These are phyloP conservation scores for Phengaris arion DNA, from an alignment of 2,888 invertebrate genomes.

Conservation along the genomic window DNA sequence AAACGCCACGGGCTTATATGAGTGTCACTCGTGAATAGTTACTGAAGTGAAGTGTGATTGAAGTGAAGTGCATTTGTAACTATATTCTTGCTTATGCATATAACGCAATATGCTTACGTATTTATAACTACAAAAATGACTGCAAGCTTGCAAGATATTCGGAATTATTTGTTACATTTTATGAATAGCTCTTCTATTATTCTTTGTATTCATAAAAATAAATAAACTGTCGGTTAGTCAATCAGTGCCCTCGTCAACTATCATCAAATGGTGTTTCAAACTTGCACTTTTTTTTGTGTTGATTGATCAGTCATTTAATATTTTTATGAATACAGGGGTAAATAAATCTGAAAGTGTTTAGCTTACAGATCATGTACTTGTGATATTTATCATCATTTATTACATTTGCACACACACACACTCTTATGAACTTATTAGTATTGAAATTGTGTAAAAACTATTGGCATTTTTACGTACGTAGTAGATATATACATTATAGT, in stretches of 20 bases:
- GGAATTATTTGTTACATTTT: neutral
- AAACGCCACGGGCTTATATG: conserved; percentile 93
- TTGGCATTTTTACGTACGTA: neutral
- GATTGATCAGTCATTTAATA: neutral
- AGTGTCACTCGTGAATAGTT: conserved; percentile 25
- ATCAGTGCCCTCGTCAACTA: too few relatives aligned
- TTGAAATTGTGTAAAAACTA: neutral
- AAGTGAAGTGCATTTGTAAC: neutral
- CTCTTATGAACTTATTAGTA: neutral
- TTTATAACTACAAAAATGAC: neutral
- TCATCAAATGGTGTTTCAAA: too few relatives aligned
- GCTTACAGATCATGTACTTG: neutral
- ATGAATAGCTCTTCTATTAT: neutral
- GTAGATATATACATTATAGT: neutral
- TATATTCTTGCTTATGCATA: neutral
- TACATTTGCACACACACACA: neutral
- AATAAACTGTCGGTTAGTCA: too few relatives aligned
- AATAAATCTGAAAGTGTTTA: neutral
- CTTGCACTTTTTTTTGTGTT: too few relatives aligned
- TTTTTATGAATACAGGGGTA: neutral
- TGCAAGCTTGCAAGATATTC: neutral
- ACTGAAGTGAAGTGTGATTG: neutral
- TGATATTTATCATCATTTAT: neutral
- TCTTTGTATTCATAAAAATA: too few relatives aligned
- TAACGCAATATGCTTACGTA: neutral